phyloP scores from a whole-genome alignment of 2,888 invertebrate species.

The Auanema sp. region DNA sequence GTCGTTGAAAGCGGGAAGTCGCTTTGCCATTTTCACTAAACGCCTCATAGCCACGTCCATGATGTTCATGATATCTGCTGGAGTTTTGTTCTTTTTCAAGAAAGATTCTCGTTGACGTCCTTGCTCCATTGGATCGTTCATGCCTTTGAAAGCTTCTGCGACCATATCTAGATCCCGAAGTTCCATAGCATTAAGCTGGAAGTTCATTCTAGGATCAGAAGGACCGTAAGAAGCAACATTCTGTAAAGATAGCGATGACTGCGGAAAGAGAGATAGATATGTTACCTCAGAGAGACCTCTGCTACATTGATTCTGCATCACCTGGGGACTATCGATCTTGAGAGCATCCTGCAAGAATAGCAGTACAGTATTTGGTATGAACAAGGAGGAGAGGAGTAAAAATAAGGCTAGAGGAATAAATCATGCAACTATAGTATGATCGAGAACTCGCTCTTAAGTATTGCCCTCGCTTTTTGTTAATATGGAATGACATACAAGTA shows the following conservation, averaged over 20 bases:
- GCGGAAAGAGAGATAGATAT: no score
- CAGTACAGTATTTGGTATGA: no score
- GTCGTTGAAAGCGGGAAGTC: constrained; percentile 54
- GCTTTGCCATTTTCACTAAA: constrained; percentile 59
- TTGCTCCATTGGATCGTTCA: constrained; percentile 54
- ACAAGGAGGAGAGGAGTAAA: no score
- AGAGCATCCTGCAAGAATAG: no score
- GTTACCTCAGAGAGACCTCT: no score
- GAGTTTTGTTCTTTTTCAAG: constrained; percentile 47
- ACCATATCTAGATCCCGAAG: constrained; percentile 51
- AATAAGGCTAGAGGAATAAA: no score
- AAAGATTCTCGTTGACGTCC: constrained; percentile 43
- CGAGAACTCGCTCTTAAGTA: no score
- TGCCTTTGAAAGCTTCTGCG: constrained; percentile 49
- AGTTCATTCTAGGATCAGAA: constrained; percentile 30
- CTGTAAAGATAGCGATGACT: no score
- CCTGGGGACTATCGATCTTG: no score
- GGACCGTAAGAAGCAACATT: no score
- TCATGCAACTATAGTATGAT: no score
- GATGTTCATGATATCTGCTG: constrained; percentile 59
- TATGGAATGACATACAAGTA: not conserved
- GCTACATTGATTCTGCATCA: no score
- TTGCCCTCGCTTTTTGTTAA: not conserved
- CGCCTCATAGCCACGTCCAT: constrained; percentile 62
- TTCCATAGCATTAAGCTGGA: constrained; percentile 51